Base-by-base conservation (phyloP, 1,140 invertebrate species). In the Drosophila kikkawai region DNA sequence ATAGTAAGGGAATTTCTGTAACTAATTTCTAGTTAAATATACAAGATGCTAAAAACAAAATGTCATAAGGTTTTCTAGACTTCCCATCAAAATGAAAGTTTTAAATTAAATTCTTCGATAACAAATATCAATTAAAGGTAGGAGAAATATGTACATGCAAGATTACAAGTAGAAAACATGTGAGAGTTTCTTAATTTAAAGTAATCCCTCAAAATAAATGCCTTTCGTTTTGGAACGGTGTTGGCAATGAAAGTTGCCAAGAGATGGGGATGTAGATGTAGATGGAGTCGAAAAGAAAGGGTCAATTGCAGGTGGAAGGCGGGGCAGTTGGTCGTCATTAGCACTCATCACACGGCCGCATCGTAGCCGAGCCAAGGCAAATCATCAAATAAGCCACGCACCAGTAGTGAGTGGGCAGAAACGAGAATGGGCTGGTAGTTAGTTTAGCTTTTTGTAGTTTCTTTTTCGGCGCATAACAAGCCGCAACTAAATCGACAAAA, bases 311-410 rank as follows among this genome's bases (percentile, higher is more conserved):
- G 37, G 61, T 19, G 58, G 34, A 61, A 26, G 65, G 58, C 29
- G 17, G 45, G 17, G 12, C 65, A 39, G 19, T 22, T 50, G 58
- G 19, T 47, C 13, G 22, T 68, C 65, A 68, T 68, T 68, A 68
- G 65, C 65, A 68, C 65, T 68, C 36, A 48, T 68, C 59, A 41
- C 59, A 68, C 48, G 59, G 59, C 59, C 32, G 12, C 12, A 61
- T 26, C 17, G 13, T n/a, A 32, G 29, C n/a, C 39, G 26, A 26
- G 57, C 9, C 58, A 50, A 68, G n/a, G 29, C 36, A 64, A 68
- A 68, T 68, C 65, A 68, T 68, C 65, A 32, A 65, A 68, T 68
- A n/a, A 64, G 59, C 59, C 65, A 68, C 65, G 59, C 65, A 68
- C 65, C 59, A 48, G 56, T 22, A 26, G 65, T 50, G 56, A 63